phyloP scores from a whole-genome alignment of 2,797 vertebrate genomes.

The Clarias platycephalus region DNA sequence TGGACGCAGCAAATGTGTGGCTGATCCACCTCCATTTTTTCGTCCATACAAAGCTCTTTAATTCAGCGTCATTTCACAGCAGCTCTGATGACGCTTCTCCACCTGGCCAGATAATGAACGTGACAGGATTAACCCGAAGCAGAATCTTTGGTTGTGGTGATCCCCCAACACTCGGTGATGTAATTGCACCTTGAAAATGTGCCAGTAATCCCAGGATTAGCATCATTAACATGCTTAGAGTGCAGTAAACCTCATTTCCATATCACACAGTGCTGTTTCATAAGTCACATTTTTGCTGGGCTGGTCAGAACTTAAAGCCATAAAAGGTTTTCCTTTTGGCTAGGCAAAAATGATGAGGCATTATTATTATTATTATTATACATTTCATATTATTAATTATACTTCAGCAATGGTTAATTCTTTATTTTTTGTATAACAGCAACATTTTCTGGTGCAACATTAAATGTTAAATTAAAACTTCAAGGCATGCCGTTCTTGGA shows the following conservation, averaged over 20 bases:
- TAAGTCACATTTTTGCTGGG: constrained; percentile 52
- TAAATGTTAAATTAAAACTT: neutral
- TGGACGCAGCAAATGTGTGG: neutral
- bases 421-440: neutral
- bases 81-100: constrained; percentile 40
- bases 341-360: neutral
- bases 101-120: constrained; percentile 60
- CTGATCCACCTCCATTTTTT: constrained; percentile 17
- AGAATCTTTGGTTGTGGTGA: constrained; percentile 64
- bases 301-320: constrained; percentile 32
- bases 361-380: neutral
- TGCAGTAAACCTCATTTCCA: constrained; percentile 65
- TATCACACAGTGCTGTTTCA: constrained; percentile 55
- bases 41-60: constrained; percentile 36
- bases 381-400: neutral
- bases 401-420: neutral
- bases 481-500: neutral
- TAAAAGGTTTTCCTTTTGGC: constrained; percentile 10
- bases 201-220: constrained; percentile 68
- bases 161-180: constrained; percentile 61
- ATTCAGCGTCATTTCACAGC: constrained; percentile 37
- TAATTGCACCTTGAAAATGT: constrained; percentile 69
- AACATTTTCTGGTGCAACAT: no score
- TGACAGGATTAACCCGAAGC: constrained; percentile 60
- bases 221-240: constrained; percentile 66